Conservation (phyloP, 2,113 vertebrate species). For the Amphiprion percula region DNA sequence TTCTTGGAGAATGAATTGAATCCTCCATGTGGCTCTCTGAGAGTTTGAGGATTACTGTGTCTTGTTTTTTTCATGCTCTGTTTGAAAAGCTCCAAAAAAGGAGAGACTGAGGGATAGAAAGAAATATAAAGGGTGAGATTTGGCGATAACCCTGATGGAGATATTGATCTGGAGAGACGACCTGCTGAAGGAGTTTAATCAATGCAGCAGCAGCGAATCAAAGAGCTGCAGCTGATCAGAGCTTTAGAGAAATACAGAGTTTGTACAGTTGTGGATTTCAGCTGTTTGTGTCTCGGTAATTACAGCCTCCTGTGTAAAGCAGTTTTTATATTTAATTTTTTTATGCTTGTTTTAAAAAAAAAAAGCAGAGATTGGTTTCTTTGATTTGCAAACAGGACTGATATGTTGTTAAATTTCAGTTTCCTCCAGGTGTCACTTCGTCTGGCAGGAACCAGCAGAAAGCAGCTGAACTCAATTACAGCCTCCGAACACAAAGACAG, state of each 20-base stretch:
- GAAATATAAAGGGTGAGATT: conserved; percentile 20
- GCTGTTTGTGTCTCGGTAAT: conserved; percentile 45
- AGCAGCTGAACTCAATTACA: conserved; percentile 72
- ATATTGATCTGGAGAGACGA: conserved; percentile 57
- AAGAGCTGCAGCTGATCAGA: not conserved
- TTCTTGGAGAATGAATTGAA: conserved; percentile 37
- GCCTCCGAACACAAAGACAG: conserved; percentile 40
- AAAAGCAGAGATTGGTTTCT: conserved; percentile 40
- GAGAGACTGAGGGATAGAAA: not conserved
- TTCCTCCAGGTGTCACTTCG: conserved; percentile 59
- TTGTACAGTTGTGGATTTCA: conserved; percentile 3
- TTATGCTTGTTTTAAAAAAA: not conserved
- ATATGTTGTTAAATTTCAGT: conserved; percentile 50
- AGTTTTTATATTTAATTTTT: conserved; percentile 37
- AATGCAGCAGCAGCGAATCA: conserved; percentile 48
- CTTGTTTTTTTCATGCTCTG: conserved; percentile 38
- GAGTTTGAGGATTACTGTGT: conserved; percentile 52
- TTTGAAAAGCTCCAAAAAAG: conserved; percentile 50
- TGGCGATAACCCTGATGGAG: conserved; percentile 53
- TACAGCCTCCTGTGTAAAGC: conserved; percentile 16
- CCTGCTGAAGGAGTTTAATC: conserved; percentile 41
- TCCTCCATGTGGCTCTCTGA: conserved; percentile 34
- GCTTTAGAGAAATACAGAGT: not conserved
- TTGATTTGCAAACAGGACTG: conserved; percentile 57
- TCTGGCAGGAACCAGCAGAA: conserved; percentile 29